Base-by-base conservation (phyloP, 2,888 invertebrate species). In the Ischnura elegans region DNA sequence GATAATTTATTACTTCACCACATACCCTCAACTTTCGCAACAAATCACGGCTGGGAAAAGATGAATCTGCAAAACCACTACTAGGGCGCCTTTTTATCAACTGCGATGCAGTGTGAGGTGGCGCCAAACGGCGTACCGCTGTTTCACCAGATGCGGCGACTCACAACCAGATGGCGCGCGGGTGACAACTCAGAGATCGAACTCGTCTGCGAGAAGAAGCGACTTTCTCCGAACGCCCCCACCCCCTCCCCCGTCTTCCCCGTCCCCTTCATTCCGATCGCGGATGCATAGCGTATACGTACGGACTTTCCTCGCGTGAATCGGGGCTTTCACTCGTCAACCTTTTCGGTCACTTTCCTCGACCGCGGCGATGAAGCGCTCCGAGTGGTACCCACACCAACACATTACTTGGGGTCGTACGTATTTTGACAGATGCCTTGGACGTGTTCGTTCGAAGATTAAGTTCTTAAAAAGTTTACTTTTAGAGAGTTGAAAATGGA, bases 141-240 rank as follows among this genome's bases (percentile, higher is more conserved):
- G 43, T 46, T 19, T 36, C 45, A 90, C 55, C 29, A 66, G 90
- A 61, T 90, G 90, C 90, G 90, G 90, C 90, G 90, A 36, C 25
- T 66, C 61, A 66, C 90, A 66, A 61, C 61, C 90, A 90, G 90
- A 90, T 90, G 90, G 90, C 90, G 90, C 90, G 90, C 61, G 90
- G 61, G 90, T 61, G 90, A 90, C 90, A 51, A 55, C 13, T 55
- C 42, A 19, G 87, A 87, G 87, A 87, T 87, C 87, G 87, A 87
- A 87, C 55, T 3, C 87, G 55, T 2, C 87, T n/a, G 46, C n/a
- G 87, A 51, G 51, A 55, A 36, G 36, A 10, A 36, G 76, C 76
- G 76, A 36, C 76, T 76, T 76, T 76, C 76, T 76, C 76, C 93
- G 87, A 94, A 61, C 84, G 84, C 86, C 87, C 93, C 87, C 84